Conservation (phyloP, 1,140 invertebrate genomes). For the Cyclina sinensis region DNA sequence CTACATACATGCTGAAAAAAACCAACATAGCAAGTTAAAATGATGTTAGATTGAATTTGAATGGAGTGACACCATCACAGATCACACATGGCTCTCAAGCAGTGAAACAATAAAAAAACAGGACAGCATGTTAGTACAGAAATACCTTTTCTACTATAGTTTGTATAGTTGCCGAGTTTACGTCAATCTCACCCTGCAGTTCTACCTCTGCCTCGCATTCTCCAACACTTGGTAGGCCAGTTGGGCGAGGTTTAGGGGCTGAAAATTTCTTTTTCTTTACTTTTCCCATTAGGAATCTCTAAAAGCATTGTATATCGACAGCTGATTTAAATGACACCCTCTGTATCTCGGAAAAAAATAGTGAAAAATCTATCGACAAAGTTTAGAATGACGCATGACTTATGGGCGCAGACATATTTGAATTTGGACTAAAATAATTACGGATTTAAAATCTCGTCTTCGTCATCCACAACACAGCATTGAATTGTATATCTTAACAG, state of each 20-base stretch:
- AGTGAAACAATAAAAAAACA: too few species aligned
- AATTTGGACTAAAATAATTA: not conserved
- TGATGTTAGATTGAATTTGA: too few species aligned
- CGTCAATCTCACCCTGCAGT: constrained; percentile 33
- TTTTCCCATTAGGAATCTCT: constrained; percentile 70
- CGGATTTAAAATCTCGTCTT: not conserved
- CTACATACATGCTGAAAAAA: too few species aligned
- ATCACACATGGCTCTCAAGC: too few species aligned
- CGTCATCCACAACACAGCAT: too few species aligned
- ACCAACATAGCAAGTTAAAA: too few species aligned
- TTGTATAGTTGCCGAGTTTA: constrained; percentile 22
- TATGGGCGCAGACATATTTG: constrained; percentile 55
- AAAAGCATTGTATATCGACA: not conserved
- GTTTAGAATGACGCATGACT: constrained; percentile 41
- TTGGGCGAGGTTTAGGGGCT: constrained; percentile 69
- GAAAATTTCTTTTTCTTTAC: constrained; percentile 71
- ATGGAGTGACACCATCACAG: too few species aligned
- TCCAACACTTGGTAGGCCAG: constrained; percentile 67
- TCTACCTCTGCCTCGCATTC: constrained; percentile 59
- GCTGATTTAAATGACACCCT: not conserved
- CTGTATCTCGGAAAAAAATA: not conserved
- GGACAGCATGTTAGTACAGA: too few species aligned
- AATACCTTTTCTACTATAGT: constrained; percentile 50
- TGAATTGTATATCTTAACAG: too few species aligned
- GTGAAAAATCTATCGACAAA: not conserved